Conservation (phyloP, 2,888 invertebrate genomes). For the Dryobota labecula region DNA sequence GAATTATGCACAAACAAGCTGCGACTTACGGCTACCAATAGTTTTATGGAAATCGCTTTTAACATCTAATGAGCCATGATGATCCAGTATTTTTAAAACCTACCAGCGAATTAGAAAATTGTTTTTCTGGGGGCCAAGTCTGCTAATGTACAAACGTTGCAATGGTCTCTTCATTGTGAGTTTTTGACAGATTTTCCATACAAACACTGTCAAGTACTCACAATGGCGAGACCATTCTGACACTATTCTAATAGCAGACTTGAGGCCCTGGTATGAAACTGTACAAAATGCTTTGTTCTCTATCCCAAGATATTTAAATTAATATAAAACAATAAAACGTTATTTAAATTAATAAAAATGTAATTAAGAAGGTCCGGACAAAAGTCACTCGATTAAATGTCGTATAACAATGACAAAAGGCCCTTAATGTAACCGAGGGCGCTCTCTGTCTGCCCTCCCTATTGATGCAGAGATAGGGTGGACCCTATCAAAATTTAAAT, state of each 20-base stretch:
- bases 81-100: constrained; percentile 3
- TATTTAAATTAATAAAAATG: constrained; percentile 68
- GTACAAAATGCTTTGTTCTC: constrained; percentile 18
- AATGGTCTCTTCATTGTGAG: too few relatives aligned
- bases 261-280: neutral
- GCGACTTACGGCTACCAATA: neutral
- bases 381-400: constrained; percentile 73
- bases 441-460: constrained; percentile 71
- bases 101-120: neutral
- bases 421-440: constrained; percentile 71
- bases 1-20: neutral
- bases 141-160: too few relatives aligned
- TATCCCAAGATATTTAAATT: constrained; percentile 30
- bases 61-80: neutral
- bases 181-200: too few relatives aligned
- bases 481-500: constrained; percentile 79
- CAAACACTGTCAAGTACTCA: too few relatives aligned
- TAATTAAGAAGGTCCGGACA: constrained; percentile 61
- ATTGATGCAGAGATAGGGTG: constrained; percentile 77
- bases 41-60: neutral
- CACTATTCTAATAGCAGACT: too few relatives aligned
- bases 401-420: constrained; percentile 75
- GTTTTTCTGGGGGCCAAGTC: too few relatives aligned
- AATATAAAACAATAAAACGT: constrained; percentile 55
- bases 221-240: too few relatives aligned